These are phyloP conservation scores for Drosophila imparisetae DNA, from an alignment of 2,888 invertebrate genomes.

Conservation along the genomic window DNA sequence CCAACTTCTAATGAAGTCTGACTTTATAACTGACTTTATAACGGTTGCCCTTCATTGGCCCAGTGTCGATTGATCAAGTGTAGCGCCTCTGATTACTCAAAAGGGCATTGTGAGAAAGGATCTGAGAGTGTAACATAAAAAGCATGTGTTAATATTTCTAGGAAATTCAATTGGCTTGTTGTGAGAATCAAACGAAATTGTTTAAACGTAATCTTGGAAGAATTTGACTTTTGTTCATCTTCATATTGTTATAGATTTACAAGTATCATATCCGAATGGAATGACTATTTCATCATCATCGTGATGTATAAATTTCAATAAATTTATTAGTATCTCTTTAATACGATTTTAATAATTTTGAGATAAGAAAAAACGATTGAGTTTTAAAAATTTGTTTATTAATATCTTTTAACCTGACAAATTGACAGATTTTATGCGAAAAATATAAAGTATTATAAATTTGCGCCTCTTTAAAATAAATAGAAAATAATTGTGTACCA, in stretches of 20 bases:
- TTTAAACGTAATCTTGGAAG: not conserved
- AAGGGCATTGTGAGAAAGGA: slow-evolving; percentile 19
- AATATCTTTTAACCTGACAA: not conserved
- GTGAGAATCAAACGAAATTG: not conserved
- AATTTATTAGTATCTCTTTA: too few relatives aligned
- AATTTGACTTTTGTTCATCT: not conserved
- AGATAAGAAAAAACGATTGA: too few relatives aligned
- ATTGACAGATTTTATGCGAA: not conserved
- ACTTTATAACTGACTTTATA: slow-evolving; percentile 51
- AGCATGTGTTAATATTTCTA: slow-evolving; percentile 16
- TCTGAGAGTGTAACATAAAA: not conserved
- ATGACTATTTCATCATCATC: not conserved
- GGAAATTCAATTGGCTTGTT: slow-evolving; percentile 21
- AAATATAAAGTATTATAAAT: not conserved
- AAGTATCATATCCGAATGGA: not conserved
- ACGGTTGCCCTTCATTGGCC: slow-evolving; percentile 15
- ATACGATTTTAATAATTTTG: too few relatives aligned
- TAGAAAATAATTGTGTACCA: not conserved
- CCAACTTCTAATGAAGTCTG: slow-evolving; percentile 73
- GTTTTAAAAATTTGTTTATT: too few relatives aligned
- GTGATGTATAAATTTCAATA: too few relatives aligned
- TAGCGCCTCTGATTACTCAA: slow-evolving; percentile 42
- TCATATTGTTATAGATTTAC: too few relatives aligned
- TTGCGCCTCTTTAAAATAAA: not conserved
- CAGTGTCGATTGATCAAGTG: slow-evolving; percentile 23